Evolutionary conservation across 2,888 invertebrate species (phyloP).

Genomic region (Lasioglossum marginatum): DNA sequence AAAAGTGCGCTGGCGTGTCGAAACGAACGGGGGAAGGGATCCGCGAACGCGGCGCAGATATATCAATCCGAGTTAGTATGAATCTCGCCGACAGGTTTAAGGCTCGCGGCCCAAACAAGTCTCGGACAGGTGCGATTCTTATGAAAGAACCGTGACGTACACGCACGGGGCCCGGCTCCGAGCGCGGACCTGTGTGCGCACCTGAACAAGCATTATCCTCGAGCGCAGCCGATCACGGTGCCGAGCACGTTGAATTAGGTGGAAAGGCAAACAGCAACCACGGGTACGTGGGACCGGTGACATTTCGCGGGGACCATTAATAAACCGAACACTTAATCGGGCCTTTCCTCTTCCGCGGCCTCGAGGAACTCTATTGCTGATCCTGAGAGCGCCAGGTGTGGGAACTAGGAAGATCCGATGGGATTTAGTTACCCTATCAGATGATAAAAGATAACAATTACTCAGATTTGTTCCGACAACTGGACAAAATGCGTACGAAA

Average conservation of each 20-base stretch:
- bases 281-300: constrained; percentile 65
- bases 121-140: constrained; percentile 76
- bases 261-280: constrained; percentile 71
- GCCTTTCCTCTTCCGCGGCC: constrained; percentile 16
- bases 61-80: constrained; percentile 78
- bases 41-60: constrained; percentile 70
- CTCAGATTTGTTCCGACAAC: background rate
- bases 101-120: constrained; percentile 73
- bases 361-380: background rate
- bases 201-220: constrained; percentile 41
- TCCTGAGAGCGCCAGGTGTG: constrained; percentile 3
- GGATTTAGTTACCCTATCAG: background rate
- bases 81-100: constrained; percentile 79
- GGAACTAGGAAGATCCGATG: constrained; percentile 3
- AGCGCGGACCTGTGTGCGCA: background rate
- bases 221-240: constrained; percentile 30
- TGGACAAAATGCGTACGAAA: background rate
- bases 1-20: constrained; percentile 39
- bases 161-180: constrained; percentile 4
- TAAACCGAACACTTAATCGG: constrained; percentile 63
- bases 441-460: background rate
- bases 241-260: constrained; percentile 71
- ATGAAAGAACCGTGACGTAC: constrained; percentile 69
- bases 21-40: constrained; percentile 49
- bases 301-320: constrained; percentile 69